Conservation (phyloP, 2,797 vertebrate genomes). For the Coreius guichenoti region DNA sequence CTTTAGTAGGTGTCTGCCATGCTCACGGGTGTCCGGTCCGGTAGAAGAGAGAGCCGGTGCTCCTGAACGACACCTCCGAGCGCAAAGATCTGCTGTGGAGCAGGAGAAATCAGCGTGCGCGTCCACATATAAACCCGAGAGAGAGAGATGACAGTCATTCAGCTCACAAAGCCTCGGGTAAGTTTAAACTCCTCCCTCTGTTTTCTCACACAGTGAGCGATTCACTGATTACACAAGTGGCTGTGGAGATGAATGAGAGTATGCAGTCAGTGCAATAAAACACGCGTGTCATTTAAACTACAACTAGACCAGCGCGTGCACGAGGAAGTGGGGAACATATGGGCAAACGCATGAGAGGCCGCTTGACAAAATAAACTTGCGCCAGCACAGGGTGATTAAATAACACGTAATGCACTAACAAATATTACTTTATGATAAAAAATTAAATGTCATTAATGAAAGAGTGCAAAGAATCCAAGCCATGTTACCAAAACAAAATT, state of each 20-base stretch:
- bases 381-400: neutral
- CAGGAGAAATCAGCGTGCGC: neutral
- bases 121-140: neutral
- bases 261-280: conserved; percentile 13
- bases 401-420: neutral
- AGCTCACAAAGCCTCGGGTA: conserved; percentile 23
- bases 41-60: conserved; percentile 48
- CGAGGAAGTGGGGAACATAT: neutral
- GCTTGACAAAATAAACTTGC: neutral
- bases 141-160: conserved; percentile 21
- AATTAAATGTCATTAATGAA: neutral
- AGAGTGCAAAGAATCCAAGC: neutral
- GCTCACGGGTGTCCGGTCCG: conserved; percentile 59
- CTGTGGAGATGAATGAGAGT: neutral
- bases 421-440: neutral
- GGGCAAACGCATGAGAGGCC: neutral
- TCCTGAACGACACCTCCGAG: conserved; percentile 33
- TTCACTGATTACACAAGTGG: neutral
- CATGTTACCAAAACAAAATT: neutral
- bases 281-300: neutral
- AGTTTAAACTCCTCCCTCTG: conserved; percentile 69
- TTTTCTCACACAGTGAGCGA: conserved; percentile 28
- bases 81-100: neutral
- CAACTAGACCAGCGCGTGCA: neutral
- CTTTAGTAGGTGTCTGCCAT: conserved; percentile 77